These are phyloP conservation scores for Atta colombica DNA, from an alignment of 1,140 invertebrate genomes.

Conservation along the genomic window DNA sequence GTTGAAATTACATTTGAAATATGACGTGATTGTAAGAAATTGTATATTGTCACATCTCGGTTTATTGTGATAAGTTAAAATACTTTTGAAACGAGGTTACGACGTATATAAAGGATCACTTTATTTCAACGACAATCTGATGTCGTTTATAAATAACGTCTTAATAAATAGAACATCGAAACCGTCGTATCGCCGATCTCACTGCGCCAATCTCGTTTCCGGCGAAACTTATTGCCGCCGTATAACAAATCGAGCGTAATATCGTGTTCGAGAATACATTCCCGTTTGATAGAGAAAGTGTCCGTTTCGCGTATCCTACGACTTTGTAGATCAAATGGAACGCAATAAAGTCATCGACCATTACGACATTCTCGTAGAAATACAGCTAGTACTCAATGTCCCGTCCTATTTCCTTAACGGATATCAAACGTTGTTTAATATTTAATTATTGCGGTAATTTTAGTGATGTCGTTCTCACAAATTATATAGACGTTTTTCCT, in stretches of 20 bases:
- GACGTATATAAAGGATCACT: not conserved
- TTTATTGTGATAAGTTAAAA: not conserved
- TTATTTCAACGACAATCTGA: not conserved
- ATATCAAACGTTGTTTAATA: conserved; percentile 12
- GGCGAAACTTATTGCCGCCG: conserved; percentile 37
- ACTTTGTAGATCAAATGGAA: conserved; percentile 62
- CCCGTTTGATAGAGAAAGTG: conserved; percentile 60
- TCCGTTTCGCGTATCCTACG: conserved; percentile 75
- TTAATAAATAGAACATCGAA: conserved; percentile 31
- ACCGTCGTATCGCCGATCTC: conserved; percentile 11
- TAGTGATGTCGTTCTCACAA: not conserved
- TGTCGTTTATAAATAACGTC: conserved; percentile 33
- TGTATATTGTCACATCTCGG: not conserved
- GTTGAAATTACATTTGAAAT: not conserved
- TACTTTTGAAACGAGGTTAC: not conserved
- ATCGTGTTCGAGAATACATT: conserved; percentile 54
- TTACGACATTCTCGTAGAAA: conserved; percentile 70
- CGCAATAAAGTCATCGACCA: conserved; percentile 79
- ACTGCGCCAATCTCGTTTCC: conserved; percentile 35
- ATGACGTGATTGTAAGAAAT: not conserved
- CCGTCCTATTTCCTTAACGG: not conserved
- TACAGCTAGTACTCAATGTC: not conserved
- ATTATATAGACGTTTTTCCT: not conserved
- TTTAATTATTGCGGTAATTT: conserved; percentile 42
- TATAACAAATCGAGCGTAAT: conserved; percentile 60